Conservation (phyloP, 2,797 vertebrate genomes). For the Rhinatrema bivittatum region DNA sequence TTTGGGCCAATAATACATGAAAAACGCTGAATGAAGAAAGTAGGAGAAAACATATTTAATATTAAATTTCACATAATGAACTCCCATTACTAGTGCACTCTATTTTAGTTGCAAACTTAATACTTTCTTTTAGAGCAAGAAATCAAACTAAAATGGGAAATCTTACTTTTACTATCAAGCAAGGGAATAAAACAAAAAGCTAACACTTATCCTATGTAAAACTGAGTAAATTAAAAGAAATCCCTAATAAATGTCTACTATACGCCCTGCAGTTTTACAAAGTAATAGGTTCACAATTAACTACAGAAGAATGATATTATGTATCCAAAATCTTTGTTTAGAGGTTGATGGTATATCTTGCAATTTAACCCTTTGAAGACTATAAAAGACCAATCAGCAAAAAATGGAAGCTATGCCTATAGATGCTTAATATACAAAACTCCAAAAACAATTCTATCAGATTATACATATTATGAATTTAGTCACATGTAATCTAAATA, state of each 20-base stretch:
- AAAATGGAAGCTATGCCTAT: not conserved
- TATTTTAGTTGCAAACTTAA: not conserved
- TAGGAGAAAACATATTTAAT: not conserved
- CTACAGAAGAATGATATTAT: conserved; percentile 27
- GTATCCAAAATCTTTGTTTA: too few relatives aligned
- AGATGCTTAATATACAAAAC: too few relatives aligned
- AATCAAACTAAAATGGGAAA: conserved; percentile 7
- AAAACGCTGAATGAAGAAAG: conserved; percentile 72
- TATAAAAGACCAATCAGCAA: conserved; percentile 23
- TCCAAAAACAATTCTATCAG: too few relatives aligned
- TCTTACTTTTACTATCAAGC: conserved; percentile 9
- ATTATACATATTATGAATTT: too few relatives aligned
- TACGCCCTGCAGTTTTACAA: not conserved
- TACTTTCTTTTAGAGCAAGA: conserved; percentile 4
- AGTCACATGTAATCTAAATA: too few relatives aligned
- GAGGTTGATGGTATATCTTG: too few relatives aligned
- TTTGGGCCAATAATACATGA: conserved; percentile 97
- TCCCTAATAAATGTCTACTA: too few relatives aligned
- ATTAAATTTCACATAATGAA: conserved; percentile 3
- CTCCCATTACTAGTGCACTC: not conserved
- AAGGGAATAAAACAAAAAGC: conserved; percentile 4
- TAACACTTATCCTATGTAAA: too few relatives aligned
- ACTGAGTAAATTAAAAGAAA: too few relatives aligned
- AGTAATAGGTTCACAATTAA: conserved; percentile 19
- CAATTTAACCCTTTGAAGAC: conserved; percentile 10